Evolutionary conservation across 2,113 vertebrate species (phyloP).

Genomic region (Turnix velox): DNA sequence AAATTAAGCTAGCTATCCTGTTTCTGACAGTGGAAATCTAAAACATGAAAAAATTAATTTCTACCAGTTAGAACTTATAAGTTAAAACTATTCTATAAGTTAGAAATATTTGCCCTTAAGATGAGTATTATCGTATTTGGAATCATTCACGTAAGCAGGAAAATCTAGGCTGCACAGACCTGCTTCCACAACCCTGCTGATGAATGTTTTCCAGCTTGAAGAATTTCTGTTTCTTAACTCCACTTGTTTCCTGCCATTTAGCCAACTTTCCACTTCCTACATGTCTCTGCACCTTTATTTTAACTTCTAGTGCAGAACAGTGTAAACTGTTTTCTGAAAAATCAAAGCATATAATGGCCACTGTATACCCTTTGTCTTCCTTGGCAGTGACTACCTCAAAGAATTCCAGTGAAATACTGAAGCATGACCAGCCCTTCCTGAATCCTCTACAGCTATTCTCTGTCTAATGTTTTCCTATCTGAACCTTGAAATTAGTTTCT

Average conservation of each 20-base stretch:
- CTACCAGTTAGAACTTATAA: slow-evolving; percentile 31
- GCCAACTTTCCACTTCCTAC: slow-evolving; percentile 69
- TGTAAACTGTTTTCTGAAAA: slow-evolving; percentile 51
- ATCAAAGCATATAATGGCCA: slow-evolving; percentile 51
- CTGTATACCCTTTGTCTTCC: slow-evolving; percentile 37
- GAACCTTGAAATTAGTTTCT: not conserved
- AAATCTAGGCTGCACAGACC: slow-evolving; percentile 8
- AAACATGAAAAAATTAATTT: not conserved
- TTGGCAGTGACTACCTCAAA: slow-evolving; percentile 56
- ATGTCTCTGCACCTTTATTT: slow-evolving; percentile 44
- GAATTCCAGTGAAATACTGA: slow-evolving; percentile 47
- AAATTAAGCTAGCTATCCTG: not conserved
- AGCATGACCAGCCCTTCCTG: slow-evolving; percentile 44
- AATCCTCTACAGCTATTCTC: slow-evolving; percentile 21
- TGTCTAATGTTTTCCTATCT: not conserved
- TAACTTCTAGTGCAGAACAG: slow-evolving; percentile 54
- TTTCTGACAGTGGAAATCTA: not conserved
- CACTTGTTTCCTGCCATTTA: slow-evolving; percentile 59
- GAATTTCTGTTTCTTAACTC: slow-evolving; percentile 47
- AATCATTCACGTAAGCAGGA: slow-evolving; percentile 55
- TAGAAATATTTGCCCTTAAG: slow-evolving; percentile 5
- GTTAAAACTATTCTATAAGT: slow-evolving; percentile 26
- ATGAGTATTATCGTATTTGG: not conserved
- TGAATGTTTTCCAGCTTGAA: slow-evolving; percentile 41
- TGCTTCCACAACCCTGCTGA: not conserved